Conservation (phyloP, 2,797 vertebrate species). For the Lerista edwardsae region DNA sequence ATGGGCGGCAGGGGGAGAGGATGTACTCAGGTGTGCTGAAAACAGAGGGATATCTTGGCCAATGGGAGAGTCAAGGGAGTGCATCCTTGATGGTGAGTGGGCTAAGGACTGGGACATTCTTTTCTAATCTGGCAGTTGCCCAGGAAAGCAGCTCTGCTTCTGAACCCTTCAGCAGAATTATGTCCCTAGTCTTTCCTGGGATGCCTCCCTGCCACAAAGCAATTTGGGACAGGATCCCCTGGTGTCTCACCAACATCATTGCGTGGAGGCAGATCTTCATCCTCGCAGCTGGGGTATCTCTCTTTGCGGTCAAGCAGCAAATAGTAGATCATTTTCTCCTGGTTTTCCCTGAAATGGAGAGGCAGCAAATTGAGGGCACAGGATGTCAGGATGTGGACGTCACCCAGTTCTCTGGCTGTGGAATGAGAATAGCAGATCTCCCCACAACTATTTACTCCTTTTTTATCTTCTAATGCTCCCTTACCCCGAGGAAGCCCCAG, state of each 20-base stretch:
- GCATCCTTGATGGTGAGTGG: not conserved
- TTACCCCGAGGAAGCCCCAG: too few species aligned
- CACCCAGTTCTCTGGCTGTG: not conserved
- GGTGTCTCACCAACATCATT: constrained; percentile 86
- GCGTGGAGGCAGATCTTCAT: constrained; percentile 90
- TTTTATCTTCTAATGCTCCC: too few species aligned
- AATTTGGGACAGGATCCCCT: not conserved
- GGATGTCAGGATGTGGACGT: not conserved
- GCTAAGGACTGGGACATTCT: too few species aligned
- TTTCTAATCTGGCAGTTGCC: not conserved
- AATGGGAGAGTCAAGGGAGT: too few species aligned
- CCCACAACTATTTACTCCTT: not conserved
- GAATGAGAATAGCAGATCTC: accelerated
- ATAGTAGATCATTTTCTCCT: constrained; percentile 96
- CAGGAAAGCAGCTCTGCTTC: not conserved
- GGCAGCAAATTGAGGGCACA: not conserved
- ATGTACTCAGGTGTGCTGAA: not conserved
- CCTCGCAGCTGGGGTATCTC: constrained; percentile 92
- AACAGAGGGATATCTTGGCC: not conserved
- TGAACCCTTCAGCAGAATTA: not conserved
- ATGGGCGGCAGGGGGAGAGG: not conserved
- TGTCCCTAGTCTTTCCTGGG: not conserved
- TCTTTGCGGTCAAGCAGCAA: constrained; percentile 92
- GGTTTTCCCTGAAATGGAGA: constrained; percentile 83
- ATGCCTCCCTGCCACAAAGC: not conserved